A percentile compares a stretch with the other conserved stretches of the same genome.
Evolutionary conservation across 2,888 invertebrate genomes (phyloP).

Genomic region (Timandra comae): DNA sequence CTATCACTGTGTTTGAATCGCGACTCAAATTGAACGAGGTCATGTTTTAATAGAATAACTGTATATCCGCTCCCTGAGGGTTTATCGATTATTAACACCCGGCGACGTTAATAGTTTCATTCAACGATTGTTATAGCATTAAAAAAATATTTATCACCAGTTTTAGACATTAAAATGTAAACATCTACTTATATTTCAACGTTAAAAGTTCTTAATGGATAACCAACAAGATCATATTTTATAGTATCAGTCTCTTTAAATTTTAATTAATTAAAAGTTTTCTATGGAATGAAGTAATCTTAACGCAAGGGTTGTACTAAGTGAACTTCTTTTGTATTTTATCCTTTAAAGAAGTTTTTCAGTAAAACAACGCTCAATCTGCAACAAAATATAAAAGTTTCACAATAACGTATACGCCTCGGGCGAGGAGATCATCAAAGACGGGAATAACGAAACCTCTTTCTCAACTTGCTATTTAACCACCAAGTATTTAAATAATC

Average conservation of each 20-base stretch:
- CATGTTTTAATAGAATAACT: conserved; percentile 29
- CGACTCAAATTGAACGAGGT: conserved; percentile 39
- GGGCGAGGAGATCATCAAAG: conserved; percentile 60
- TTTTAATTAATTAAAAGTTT: conserved; percentile 74
- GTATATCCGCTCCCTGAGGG: conserved; percentile 5
- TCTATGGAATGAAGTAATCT: conserved; percentile 56
- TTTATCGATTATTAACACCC: conserved; percentile 1
- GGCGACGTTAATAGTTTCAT: conserved; percentile 1
- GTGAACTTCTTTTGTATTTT: conserved; percentile 70
- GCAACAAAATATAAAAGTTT: conserved; percentile 74
- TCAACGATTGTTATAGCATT: neutral
- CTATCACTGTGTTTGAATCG: conserved; percentile 36
- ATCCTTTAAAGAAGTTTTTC: conserved; percentile 68
- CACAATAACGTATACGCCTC: conserved; percentile 69
- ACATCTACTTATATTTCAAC: no score
- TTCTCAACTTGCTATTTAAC: conserved; percentile 49
- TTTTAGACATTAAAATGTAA: no score
- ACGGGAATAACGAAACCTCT: conserved; percentile 46
- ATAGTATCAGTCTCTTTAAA: conserved; percentile 45
- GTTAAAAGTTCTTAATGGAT: no score
- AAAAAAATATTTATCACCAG: no score
- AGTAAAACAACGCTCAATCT: conserved; percentile 70
- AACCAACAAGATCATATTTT: conserved; percentile 1
- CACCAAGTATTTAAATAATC: conserved; percentile 37
- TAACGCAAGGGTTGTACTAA: conserved; percentile 63